These are phyloP conservation scores for Epinotia ramella DNA, from an alignment of 2,888 invertebrate genomes.

Conservation along the genomic window DNA sequence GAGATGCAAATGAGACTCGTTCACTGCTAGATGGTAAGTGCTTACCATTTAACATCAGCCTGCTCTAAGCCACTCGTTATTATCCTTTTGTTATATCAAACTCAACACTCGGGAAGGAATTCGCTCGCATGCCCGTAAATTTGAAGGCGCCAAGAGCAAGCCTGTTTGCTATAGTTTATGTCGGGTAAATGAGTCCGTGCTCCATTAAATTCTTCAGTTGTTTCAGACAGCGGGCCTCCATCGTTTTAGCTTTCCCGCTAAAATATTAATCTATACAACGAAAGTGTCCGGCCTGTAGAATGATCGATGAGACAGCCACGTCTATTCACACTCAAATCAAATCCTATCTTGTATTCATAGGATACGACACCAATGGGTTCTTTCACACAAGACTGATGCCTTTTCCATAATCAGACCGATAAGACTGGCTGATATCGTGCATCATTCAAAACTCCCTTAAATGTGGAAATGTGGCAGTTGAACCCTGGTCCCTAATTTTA, in stretches of 20 bases:
- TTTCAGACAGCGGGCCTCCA: not conserved
- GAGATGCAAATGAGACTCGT: conserved; percentile 50
- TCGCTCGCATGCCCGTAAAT: conserved; percentile 23
- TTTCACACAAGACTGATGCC: conserved; percentile 25
- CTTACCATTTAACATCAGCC: conserved; percentile 41
- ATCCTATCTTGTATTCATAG: conserved; percentile 39
- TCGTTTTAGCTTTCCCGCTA: conserved; percentile 4
- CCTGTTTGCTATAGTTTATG: not conserved
- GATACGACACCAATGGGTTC: conserved; percentile 32
- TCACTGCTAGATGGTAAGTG: conserved; percentile 46
- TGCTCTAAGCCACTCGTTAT: conserved; percentile 38
- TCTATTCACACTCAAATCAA: conserved; percentile 36
- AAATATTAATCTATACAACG: conserved; percentile 37
- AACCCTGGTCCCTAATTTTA: conserved; percentile 33
- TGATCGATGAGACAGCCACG: conserved; percentile 37
- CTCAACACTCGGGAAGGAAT: conserved; percentile 38
- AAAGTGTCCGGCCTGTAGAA: conserved; percentile 32
- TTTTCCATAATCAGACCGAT: conserved; percentile 33
- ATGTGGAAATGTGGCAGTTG: conserved; percentile 29
- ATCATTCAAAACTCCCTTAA: conserved; percentile 24
- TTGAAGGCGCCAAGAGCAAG: not conserved
- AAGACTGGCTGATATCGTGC: conserved; percentile 6
- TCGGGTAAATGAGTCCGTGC: not conserved
- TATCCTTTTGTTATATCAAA: conserved; percentile 39
- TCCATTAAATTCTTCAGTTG: not conserved